These are phyloP conservation scores for Drosophila leonis DNA, from an alignment of 2,888 invertebrate genomes.

Conservation along the genomic window DNA sequence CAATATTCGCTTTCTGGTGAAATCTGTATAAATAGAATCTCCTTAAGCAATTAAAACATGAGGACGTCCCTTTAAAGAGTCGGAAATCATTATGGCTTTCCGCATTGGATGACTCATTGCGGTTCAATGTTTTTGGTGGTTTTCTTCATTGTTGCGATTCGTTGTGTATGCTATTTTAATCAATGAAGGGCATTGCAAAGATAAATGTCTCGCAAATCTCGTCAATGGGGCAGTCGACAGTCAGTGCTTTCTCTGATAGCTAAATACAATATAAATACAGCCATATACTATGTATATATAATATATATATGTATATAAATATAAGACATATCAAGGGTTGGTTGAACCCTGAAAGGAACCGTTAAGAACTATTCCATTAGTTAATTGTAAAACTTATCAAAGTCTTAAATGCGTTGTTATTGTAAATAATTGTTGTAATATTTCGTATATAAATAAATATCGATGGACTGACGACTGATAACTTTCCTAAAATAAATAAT, in stretches of 20 bases:
- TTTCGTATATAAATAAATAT: background rate
- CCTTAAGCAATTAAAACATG: background rate
- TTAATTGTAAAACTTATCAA: background rate
- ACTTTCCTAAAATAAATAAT: background rate
- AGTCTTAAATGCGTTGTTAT: background rate
- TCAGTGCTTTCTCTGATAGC: conserved; percentile 26
- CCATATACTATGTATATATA: background rate
- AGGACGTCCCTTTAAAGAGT: conserved; percentile 4
- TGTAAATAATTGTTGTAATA: background rate
- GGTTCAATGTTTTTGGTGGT: conserved; percentile 18
- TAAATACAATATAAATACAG: conserved; percentile 13
- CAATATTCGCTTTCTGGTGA: conserved; percentile 2
- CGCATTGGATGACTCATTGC: conserved; percentile 43
- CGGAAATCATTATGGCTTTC: conserved; percentile 8
- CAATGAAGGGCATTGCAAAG: conserved; percentile 40
- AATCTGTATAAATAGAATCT: conserved; percentile 8
- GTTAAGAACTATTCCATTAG: conserved; percentile 6
- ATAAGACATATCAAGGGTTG: conserved; percentile 37
- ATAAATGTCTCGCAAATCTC: conserved; percentile 50
- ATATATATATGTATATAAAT: background rate
- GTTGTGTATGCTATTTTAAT: conserved; percentile 39
- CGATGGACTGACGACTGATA: background rate
- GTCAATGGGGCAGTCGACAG: conserved; percentile 14
- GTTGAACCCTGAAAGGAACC: conserved; percentile 20
- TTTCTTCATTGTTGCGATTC: conserved; percentile 15